Conservation (phyloP, 2,888 invertebrate species). For the Peribatodes rhomboidaria region DNA sequence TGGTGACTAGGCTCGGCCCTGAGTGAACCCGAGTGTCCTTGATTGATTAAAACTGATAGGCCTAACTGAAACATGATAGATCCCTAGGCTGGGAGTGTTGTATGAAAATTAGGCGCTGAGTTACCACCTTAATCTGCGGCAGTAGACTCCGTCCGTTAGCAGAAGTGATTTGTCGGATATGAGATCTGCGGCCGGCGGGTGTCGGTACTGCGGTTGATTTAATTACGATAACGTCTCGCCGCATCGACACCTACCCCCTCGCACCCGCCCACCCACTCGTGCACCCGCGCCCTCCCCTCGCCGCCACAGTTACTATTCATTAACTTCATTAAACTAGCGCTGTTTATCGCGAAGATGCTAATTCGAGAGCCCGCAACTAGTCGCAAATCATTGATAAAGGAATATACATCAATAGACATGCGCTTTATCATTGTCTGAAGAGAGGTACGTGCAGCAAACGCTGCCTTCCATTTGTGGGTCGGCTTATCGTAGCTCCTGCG, state of each 20-base stretch:
- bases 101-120: too few species aligned
- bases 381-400: slow-evolving; percentile 11
- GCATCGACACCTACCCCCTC: slow-evolving; percentile 13
- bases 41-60: too few species aligned
- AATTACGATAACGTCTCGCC: slow-evolving; percentile 35
- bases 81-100: too few species aligned
- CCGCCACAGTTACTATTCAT: slow-evolving; percentile 9
- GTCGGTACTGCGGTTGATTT: slow-evolving; percentile 32
- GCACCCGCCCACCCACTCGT: not conserved
- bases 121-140: not conserved
- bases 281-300: not conserved
- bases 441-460: not conserved
- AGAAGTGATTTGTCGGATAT: slow-evolving; percentile 23
- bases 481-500: too few species aligned
- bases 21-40: too few species aligned
- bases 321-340: slow-evolving; percentile 12
- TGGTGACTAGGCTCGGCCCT: too few species aligned
- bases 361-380: not conserved
- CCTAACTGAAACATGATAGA: too few species aligned
- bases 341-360: slow-evolving; percentile 16
- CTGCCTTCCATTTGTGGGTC: too few species aligned
- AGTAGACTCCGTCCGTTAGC: slow-evolving; percentile 2
- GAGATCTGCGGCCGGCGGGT: slow-evolving; percentile 8
- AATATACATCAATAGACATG: not conserved
- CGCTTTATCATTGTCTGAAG: not conserved